Evolutionary conservation across 2,888 invertebrate genomes (phyloP).

Genomic region (Eretmocerus hayati): DNA sequence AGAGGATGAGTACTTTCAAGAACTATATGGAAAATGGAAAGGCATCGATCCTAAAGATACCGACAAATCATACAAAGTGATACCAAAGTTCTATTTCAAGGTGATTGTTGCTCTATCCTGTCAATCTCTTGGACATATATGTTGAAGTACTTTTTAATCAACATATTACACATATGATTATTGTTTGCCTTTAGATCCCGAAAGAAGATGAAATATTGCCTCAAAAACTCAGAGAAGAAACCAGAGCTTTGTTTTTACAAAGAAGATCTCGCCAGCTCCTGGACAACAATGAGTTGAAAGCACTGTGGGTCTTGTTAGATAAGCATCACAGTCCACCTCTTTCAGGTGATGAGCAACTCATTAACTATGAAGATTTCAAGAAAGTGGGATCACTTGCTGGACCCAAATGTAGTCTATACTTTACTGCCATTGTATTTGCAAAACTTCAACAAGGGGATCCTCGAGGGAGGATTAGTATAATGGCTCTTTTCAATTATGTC

Average conservation of each 20-base stretch:
- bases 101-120: no score
- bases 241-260: constrained; percentile 79
- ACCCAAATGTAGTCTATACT: constrained; percentile 67
- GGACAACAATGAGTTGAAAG: constrained; percentile 80
- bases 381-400: constrained; percentile 71
- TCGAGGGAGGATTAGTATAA: constrained; percentile 79
- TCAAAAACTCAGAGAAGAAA: constrained; percentile 80
- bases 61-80: constrained; percentile 52
- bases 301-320: constrained; percentile 77
- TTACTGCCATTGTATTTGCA: constrained; percentile 81
- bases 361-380: constrained; percentile 78
- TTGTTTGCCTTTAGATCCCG: constrained; percentile 51
- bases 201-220: constrained; percentile 68
- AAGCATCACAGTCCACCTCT: constrained; percentile 70
- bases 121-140: no score
- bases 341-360: constrained; percentile 71
- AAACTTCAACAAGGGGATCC: constrained; percentile 81
- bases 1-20: constrained; percentile 54
- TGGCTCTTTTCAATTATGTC: constrained; percentile 88
- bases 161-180: background rate
- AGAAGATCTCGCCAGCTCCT: constrained; percentile 75
- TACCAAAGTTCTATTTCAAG: constrained; percentile 71
- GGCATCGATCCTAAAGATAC: constrained; percentile 49
- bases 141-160: no score
- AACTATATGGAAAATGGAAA: constrained; percentile 49